These are phyloP conservation scores for Acridotheres tristis DNA, from an alignment of 2,797 vertebrate genomes.

Conservation along the genomic window DNA sequence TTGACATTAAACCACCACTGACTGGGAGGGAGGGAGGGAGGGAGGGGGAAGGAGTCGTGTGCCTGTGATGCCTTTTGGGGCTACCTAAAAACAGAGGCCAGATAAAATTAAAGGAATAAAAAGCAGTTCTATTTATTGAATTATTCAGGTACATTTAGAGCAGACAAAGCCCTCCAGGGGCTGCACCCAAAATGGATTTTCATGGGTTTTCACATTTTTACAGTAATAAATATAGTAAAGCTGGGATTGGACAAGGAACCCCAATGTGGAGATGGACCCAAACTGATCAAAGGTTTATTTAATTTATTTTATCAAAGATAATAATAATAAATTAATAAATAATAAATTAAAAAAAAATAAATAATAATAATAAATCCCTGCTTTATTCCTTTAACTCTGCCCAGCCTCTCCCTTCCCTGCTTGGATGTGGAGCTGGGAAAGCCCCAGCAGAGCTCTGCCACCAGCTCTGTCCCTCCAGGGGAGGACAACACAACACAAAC, in stretches of 20 bases:
- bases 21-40: not conserved
- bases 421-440: not conserved
- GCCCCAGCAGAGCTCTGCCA: not conserved
- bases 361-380: not conserved
- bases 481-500: no score
- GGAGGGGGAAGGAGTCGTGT: not conserved
- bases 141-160: not conserved
- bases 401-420: not conserved
- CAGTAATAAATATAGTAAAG: no score
- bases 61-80: not conserved
- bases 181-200: not conserved
- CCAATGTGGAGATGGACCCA: not conserved
- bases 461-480: not conserved
- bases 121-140: not conserved
- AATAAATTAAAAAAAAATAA: no score
- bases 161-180: not conserved
- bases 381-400: not conserved
- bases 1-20: not conserved
- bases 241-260: no score
- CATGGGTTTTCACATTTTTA: not conserved
- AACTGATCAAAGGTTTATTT: not conserved
- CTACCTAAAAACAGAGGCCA: not conserved
- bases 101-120: accelerated
- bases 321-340: no score
- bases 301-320: no score